Conservation (phyloP, 1,140 invertebrate genomes). For the Pogonomyrmex californicus region DNA sequence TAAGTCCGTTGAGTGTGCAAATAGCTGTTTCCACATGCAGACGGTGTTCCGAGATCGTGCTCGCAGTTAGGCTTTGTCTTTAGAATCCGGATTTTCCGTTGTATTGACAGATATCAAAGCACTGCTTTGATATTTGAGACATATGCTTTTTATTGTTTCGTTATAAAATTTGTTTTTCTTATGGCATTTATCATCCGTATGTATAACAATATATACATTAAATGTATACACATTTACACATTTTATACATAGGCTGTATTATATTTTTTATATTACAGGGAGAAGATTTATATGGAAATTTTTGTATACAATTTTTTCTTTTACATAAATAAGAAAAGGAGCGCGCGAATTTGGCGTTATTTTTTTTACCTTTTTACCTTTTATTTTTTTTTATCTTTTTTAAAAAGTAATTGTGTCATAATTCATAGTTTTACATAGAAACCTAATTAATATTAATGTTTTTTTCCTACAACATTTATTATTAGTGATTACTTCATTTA, state of each 20-base stretch:
- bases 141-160: background rate
- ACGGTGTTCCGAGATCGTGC: slow-evolving; percentile 1
- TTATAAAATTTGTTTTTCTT: background rate
- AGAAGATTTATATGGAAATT: background rate
- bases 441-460: background rate
- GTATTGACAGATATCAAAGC: slow-evolving; percentile 6
- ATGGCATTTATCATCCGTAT: background rate
- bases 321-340: too few relatives aligned
- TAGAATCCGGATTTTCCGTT: slow-evolving; percentile 22
- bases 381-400: too few relatives aligned
- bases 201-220: background rate
- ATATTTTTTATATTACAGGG: background rate
- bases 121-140: background rate
- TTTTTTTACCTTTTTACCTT: too few relatives aligned
- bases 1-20: slow-evolving; percentile 28
- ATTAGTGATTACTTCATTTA: background rate
- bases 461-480: background rate
- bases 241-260: background rate
- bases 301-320: too few relatives aligned
- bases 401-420: too few relatives aligned
- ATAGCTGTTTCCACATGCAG: slow-evolving; percentile 43
- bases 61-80: slow-evolving; percentile 42
- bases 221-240: background rate
- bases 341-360: too few relatives aligned
- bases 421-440: background rate